phyloP scores from a whole-genome alignment of 2,888 invertebrate species.

The Cyclophora punctaria region DNA sequence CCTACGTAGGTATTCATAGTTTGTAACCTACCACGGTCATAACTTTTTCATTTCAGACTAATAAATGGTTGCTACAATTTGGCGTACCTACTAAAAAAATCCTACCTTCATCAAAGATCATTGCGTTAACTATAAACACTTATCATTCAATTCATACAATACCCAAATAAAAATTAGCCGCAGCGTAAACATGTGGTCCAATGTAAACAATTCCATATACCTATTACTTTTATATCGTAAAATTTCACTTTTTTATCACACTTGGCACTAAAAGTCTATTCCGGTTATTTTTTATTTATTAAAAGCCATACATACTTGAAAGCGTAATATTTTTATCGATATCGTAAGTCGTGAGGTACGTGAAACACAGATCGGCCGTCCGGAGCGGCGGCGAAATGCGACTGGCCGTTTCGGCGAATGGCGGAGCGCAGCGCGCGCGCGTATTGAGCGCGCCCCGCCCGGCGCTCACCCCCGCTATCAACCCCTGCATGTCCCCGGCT shows the following conservation, averaged over 20 bases:
- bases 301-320: slow-evolving; percentile 51
- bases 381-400: slow-evolving; percentile 57
- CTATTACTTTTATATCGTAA: slow-evolving; percentile 12
- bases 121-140: no score
- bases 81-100: no score
- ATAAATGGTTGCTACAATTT: no score
- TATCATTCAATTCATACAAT: background rate
- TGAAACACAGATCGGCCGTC: slow-evolving; percentile 35
- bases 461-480: slow-evolving; percentile 51
- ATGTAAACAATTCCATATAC: slow-evolving; percentile 56
- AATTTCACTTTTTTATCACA: slow-evolving; percentile 12
- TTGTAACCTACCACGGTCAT: no score
- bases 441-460: slow-evolving; percentile 64
- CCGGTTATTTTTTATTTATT: background rate
- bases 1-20: no score
- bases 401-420: slow-evolving; percentile 41
- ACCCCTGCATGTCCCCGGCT: slow-evolving; percentile 45
- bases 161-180: slow-evolving; percentile 21
- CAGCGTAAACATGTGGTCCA: slow-evolving; percentile 50
- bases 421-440: slow-evolving; percentile 60
- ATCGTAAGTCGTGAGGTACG: slow-evolving; percentile 58
- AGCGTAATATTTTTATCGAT: slow-evolving; percentile 47
- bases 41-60: no score
- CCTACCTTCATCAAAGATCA: no score
- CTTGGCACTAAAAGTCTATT: no score